Percentiles rank a stretch among this genome's conserved stretches.
Evolutionary conservation across 2,888 invertebrate genomes (phyloP).

Genomic region (Cryptocephalus primarius): DNA sequence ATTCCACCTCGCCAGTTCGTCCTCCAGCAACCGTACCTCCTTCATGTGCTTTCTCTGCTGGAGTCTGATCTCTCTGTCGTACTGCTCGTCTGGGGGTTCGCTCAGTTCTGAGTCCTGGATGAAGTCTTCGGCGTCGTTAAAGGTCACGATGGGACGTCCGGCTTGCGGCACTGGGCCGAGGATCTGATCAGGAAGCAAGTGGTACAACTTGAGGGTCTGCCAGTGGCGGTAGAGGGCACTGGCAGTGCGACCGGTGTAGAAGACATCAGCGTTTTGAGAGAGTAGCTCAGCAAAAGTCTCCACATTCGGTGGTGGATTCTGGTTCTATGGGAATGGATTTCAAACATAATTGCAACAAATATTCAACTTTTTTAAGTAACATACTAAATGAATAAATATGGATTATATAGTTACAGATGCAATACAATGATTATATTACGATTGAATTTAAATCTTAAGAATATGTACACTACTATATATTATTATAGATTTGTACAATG

Average conservation of each 20-base stretch:
- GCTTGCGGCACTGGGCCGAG: constrained; percentile 38
- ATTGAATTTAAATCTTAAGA: too few species aligned
- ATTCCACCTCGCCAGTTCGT: constrained; percentile 80
- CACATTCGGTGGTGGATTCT: constrained; percentile 59
- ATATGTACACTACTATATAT: too few species aligned
- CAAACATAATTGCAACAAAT: not conserved
- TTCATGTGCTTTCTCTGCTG: constrained; percentile 46
- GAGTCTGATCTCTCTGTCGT: constrained; percentile 68
- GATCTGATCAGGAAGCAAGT: constrained; percentile 80
- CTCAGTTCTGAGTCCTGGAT: constrained; percentile 73
- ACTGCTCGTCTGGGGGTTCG: constrained; percentile 69
- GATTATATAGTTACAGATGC: too few species aligned
- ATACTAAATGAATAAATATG: too few species aligned
- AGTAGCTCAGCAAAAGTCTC: constrained; percentile 79
- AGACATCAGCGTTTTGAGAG: constrained; percentile 71
- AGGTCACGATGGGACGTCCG: constrained; percentile 48
- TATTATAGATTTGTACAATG: too few species aligned
- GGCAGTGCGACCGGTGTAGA: constrained; percentile 80
- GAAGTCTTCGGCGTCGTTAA: constrained; percentile 87
- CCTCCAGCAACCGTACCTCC: constrained; percentile 76
- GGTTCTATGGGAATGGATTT: constrained; percentile 34
- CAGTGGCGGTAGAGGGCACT: constrained; percentile 81
- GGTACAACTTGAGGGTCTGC: constrained; percentile 86
- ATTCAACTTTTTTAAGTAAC: too few species aligned
- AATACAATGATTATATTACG: too few species aligned